Percentiles rank a stretch among this genome's conserved stretches.
Conservation (phyloP, 2,888 invertebrate genomes). For the Nomada ruficornis region DNA sequence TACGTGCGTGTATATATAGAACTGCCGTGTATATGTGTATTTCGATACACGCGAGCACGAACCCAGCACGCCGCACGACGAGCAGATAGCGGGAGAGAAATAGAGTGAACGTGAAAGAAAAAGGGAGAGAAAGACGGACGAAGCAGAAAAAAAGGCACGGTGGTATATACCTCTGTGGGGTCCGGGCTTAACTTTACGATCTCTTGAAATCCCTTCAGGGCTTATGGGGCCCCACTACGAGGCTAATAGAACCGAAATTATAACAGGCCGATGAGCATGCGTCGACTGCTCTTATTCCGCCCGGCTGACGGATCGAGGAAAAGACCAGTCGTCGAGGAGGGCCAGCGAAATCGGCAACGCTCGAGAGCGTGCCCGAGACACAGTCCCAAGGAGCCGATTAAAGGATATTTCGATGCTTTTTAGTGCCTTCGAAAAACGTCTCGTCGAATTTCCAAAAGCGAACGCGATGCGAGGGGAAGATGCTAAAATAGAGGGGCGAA, state of each 20-base stretch:
- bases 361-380: conserved; percentile 23
- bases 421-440: conserved; percentile 24
- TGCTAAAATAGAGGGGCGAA: neutral
- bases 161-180: conserved; percentile 73
- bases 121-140: neutral
- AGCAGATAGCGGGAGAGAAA: neutral
- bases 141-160: conserved; percentile 16
- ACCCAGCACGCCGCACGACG: neutral
- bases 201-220: conserved; percentile 79
- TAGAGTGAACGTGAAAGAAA: too few species aligned
- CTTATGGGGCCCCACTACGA: conserved; percentile 71
- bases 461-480: neutral
- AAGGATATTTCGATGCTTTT: conserved; percentile 58
- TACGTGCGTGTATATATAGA: neutral
- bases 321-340: conserved; percentile 21
- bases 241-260: conserved; percentile 83
- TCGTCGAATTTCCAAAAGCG: conserved; percentile 11
- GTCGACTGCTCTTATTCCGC: conserved; percentile 85
- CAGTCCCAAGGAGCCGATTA: conserved; percentile 54
- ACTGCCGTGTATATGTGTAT: conserved; percentile 9
- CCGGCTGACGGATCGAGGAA: conserved; percentile 75
- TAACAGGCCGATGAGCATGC: conserved; percentile 83
- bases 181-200: conserved; percentile 83
- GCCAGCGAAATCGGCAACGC: conserved; percentile 42
- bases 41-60: conserved; percentile 6